phyloP scores from a whole-genome alignment of 2,888 invertebrate species.

The Nowickia ferox region DNA sequence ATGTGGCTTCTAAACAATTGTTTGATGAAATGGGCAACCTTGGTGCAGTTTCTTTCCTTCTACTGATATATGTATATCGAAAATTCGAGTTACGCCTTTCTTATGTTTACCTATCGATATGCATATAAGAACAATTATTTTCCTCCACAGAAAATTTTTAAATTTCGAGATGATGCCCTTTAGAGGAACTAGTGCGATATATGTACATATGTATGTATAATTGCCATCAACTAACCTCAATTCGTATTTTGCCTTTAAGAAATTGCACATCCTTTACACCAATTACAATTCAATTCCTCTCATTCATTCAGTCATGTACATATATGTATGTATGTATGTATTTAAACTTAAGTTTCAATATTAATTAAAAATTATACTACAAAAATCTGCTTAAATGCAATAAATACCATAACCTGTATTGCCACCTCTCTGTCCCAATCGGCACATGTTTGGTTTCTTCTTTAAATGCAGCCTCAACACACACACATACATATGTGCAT shows the following conservation, averaged over 20 bases:
- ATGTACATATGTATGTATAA: too few relatives aligned
- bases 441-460: constrained; percentile 8
- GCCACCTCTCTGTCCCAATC: background rate
- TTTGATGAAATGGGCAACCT: too few relatives aligned
- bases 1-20: too few relatives aligned
- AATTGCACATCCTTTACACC: background rate
- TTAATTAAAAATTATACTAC: constrained; percentile 65
- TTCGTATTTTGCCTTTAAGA: background rate
- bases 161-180: too few relatives aligned
- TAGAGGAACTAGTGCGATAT: too few relatives aligned
- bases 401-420: constrained; percentile 21
- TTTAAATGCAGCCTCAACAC: constrained; percentile 32
- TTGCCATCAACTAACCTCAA: background rate
- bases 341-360: constrained; percentile 59
- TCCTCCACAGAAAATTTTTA: too few relatives aligned
- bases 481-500: background rate
- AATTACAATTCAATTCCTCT: constrained; percentile 24
- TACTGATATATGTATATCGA: too few relatives aligned
- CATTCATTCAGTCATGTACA: constrained; percentile 37
- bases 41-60: too few relatives aligned
- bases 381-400: constrained; percentile 44
- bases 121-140: too few relatives aligned
- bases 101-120: too few relatives aligned
- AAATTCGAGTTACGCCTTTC: too few relatives aligned
- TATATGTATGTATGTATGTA: constrained; percentile 20